Evolutionary conservation across 1,140 invertebrate species (phyloP).

Genomic region (Brachystomella parvula): DNA sequence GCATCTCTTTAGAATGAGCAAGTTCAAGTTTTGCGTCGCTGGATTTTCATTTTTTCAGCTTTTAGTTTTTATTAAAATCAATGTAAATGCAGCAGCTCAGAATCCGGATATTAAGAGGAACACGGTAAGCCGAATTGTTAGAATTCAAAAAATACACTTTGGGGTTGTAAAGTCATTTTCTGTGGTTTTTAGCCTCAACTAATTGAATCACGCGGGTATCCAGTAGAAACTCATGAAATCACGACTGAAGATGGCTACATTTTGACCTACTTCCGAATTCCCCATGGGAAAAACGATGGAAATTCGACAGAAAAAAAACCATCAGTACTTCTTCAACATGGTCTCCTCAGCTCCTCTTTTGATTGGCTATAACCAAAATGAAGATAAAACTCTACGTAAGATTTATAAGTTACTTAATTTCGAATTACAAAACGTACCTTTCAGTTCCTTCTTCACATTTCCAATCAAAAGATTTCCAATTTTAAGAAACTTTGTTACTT

Average conservation of each 20-base stretch:
- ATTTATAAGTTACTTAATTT: no score
- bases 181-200: slow-evolving; percentile 22
- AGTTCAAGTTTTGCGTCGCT: no score
- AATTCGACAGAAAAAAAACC: neutral
- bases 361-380: slow-evolving; percentile 50
- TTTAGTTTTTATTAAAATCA: no score
- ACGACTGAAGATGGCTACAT: slow-evolving; percentile 28
- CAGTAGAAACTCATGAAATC: slow-evolving; percentile 28
- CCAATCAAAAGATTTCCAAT: no score
- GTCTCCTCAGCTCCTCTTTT: slow-evolving; percentile 62
- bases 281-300: neutral
- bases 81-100: no score
- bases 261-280: slow-evolving; percentile 25
- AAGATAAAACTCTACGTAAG: slow-evolving; percentile 3
- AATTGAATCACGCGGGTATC: slow-evolving; percentile 25
- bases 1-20: no score
- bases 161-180: neutral
- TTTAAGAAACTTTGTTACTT: no score
- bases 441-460: no score
- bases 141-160: neutral
- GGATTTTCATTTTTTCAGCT: no score
- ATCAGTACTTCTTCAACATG: slow-evolving; percentile 62
- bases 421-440: no score
- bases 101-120: neutral
- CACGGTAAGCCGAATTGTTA: neutral